These are phyloP conservation scores for Drosophila equinoxialis DNA, from an alignment of 1,140 invertebrate genomes.

Conservation along the genomic window DNA sequence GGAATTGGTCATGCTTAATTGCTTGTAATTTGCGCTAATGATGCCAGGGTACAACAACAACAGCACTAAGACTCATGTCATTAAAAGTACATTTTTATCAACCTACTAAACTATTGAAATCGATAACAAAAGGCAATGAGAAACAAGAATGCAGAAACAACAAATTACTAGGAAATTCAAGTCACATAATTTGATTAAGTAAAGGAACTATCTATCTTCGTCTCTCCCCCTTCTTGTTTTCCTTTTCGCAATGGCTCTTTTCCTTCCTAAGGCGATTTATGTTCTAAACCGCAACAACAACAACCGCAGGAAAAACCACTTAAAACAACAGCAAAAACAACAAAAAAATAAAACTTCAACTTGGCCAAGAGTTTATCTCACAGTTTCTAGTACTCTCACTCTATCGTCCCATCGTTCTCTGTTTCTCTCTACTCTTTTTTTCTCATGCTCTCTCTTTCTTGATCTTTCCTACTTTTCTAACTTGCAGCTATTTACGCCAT, in stretches of 20 bases:
- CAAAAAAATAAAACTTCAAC: constrained; percentile 36
- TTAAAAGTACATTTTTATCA: constrained; percentile 66
- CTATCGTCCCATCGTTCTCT: neutral
- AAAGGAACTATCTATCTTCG: neutral
- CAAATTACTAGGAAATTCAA: constrained; percentile 13
- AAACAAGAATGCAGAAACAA: neutral
- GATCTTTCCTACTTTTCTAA: constrained; percentile 13
- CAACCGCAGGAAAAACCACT: constrained; percentile 35
- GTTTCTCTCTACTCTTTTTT: neutral
- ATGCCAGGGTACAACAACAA: constrained; percentile 44
- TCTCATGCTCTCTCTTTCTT: no score
- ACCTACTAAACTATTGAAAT: constrained; percentile 41
- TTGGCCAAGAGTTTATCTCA: constrained; percentile 33
- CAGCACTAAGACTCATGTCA: constrained; percentile 38
- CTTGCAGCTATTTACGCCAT: constrained; percentile 70
- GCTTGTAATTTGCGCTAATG: constrained; percentile 78
- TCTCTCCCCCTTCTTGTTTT: neutral
- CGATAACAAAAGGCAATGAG: constrained; percentile 34
- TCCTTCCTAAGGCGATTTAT: constrained; percentile 43
- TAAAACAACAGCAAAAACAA: constrained; percentile 31
- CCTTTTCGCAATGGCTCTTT: neutral
- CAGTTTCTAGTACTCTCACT: constrained; percentile 26
- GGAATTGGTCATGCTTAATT: constrained; percentile 61
- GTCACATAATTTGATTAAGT: constrained; percentile 45
- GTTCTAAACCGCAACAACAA: constrained; percentile 30